Base-by-base conservation (phyloP, 2,888 invertebrate species). In the Cenopis cana region DNA sequence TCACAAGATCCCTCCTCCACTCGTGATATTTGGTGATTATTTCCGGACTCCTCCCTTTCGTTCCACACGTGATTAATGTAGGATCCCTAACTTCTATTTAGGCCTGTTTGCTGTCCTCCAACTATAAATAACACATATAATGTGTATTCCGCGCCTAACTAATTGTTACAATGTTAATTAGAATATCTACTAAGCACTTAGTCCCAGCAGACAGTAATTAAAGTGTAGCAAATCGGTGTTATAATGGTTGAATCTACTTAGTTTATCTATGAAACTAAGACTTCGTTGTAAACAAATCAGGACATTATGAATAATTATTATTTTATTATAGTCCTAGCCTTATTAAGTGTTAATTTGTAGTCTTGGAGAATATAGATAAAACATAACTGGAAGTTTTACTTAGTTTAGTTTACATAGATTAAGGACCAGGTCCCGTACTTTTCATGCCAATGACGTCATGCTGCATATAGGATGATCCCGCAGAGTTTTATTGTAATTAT, bases 201-300 rank as follows among this genome's bases (percentile, higher is more conserved):
- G 46, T n/a, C 0, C 46, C n/a, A n/a, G 46, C 46, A 46, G n/a
- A 46, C 14, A 46, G 46, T 46, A 46, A 46, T 46, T 46, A 46
- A 46, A 46, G 14, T 46, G 41, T 14, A 41, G 41, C 14, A 14
- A 41, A 41, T 2, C 41, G 14, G 41, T 41, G n/a, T 46, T n/a
- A 46, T 46, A 46, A 46, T 46, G 46, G 46, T n/a, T n/a, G 46
- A 46, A 46, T 46, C n/a, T n/a, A 46, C 46, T 46, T n/a, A 46
- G 46, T n/a, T 46, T 46, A 41, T 41, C 41, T 14, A 14, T 41
- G 1, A 41, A 14, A 41, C 41, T 14, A 41, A 4, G 5, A 46
- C 46, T 14, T 46, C 46, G n/a, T 46, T 46, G 46, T 14, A 46
- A 46, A 46, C n/a, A n/a, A 46, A 46, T 46, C n/a, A 46, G 46